Evolutionary conservation across 2,888 invertebrate genomes (phyloP).

Genomic region (Drosophila monieri): DNA sequence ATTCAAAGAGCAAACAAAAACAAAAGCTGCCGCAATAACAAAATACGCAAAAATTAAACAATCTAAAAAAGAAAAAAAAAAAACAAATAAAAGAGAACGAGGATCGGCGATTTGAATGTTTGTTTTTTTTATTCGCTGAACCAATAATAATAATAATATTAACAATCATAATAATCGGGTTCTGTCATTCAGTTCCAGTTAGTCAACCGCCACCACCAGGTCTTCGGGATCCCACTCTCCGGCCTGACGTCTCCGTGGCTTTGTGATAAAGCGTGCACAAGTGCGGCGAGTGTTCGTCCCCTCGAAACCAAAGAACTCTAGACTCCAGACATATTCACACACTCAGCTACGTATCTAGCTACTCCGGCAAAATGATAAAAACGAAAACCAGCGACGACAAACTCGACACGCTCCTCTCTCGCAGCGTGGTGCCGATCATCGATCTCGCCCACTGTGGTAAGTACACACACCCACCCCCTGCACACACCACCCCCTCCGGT

Average conservation of each 20-base stretch:
- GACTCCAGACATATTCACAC: conserved; percentile 22
- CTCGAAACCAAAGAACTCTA: conserved; percentile 43
- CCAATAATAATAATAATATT: conserved; percentile 36
- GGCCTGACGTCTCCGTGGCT: conserved; percentile 5
- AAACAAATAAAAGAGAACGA: conserved; percentile 8
- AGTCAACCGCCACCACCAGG: conserved; percentile 36
- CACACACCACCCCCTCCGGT: not conserved
- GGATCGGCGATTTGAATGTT: conserved; percentile 35
- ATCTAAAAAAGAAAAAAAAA: conserved; percentile 23
- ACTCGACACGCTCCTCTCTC: conserved; percentile 88
- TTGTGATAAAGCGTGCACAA: conserved; percentile 43
- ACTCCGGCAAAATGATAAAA: conserved; percentile 81
- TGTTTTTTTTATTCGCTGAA: conserved; percentile 44
- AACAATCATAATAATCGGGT: conserved; percentile 38
- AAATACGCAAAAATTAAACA: conserved; percentile 24
- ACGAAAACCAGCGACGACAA: conserved; percentile 85
- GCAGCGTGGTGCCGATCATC: conserved; percentile 90
- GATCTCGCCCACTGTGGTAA: conserved; percentile 91
- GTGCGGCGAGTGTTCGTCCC: conserved; percentile 37
- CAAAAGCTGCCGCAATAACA: conserved; percentile 36
- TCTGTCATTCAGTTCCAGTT: conserved; percentile 41
- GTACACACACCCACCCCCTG: conserved; percentile 62
- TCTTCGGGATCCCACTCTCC: conserved; percentile 5
- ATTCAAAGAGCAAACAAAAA: conserved; percentile 37
- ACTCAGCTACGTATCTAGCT: conserved; percentile 23